A percentile compares a stretch with the other conserved stretches of the same genome.
Evolutionary conservation across 1,140 invertebrate species (phyloP).

Genomic region (Bathynomus jamesi): DNA sequence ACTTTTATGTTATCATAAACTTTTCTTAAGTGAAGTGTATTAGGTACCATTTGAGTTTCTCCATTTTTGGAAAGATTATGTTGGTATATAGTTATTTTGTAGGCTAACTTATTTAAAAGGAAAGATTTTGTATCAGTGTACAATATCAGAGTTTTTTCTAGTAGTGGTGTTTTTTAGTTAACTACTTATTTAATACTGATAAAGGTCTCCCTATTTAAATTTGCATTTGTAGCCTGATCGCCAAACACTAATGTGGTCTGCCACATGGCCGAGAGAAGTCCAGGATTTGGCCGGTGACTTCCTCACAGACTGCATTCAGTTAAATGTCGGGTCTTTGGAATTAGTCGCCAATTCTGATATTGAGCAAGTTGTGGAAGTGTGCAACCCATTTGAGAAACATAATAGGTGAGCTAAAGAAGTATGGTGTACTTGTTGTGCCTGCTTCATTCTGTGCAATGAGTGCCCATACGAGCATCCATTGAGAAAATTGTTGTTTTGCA

Average conservation of each 20-base stretch:
- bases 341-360: slow-evolving; percentile 8
- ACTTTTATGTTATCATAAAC: too few species aligned
- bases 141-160: not conserved
- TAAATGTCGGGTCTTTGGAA: slow-evolving; percentile 9
- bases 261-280: slow-evolving; percentile 59
- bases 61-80: not conserved
- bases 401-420: slow-evolving; percentile 56
- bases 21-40: not conserved
- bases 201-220: slow-evolving; percentile 34
- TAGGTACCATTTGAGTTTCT: not conserved
- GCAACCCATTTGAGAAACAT: slow-evolving; percentile 64
- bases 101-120: not conserved
- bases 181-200: not conserved
- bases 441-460: too few species aligned
- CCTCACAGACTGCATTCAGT: slow-evolving; percentile 3
- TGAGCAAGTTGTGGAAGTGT: not conserved
- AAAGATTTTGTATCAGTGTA: not conserved
- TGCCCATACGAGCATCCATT: too few species aligned
- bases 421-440: too few species aligned
- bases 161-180: slow-evolving; percentile 4
- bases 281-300: slow-evolving; percentile 6
- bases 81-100: not conserved
- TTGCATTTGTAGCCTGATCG: slow-evolving; percentile 43
- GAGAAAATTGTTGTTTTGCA: too few species aligned
- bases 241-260: slow-evolving; percentile 82